Evolutionary conservation across 2,888 invertebrate genomes (phyloP), one percentile per base, ranked within the genome.

Genomic region (Beris morrisii): DNA sequence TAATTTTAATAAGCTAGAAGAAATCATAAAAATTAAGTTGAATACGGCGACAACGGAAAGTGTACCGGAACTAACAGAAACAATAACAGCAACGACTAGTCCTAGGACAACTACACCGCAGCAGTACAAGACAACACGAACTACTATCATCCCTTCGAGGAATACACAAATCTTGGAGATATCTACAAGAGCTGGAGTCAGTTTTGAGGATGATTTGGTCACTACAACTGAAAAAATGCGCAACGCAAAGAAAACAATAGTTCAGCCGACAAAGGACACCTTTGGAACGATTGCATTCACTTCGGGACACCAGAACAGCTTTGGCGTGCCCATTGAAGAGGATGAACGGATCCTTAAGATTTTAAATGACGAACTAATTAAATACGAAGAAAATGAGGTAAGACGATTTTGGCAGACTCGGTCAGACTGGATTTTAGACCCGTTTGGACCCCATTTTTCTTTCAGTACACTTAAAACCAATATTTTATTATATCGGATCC

Each of bases 261-360:
- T 53, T n/a, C 28, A 52, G 44, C 67, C 67, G 12, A 66, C 64
- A 7, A 71, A 72, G n/a, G 73, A 71, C 38, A 69, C 68, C 9
- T 38, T 72, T 4, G 69, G 72, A 53, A 56, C 68, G 12, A 69
- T 79, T 53, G 74, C 75, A 11, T 86, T 86, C 71, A 86, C 86
- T 5, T 86, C 86, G 50, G 86, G 86, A 48, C 86, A 86, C 76
- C 86, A 86, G 66, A 86, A 86, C 69, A 81, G 84, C 68, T 86
- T 87, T 71, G 86, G 86, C 65, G 82, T 86, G 68, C 85, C 86
- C 63, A 84, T 86, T 55, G 86, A 86, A 73, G 86, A 86, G 68
- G 85, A 86, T 66, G 84, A 83, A 70, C 82, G 83, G 65, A 82
- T 80, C 64, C 69, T 79, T 66, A 72, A 73, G 55, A 69, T 79